phyloP scores from a whole-genome alignment of 2,888 invertebrate genomes.

The Syrphus vitripennis region DNA sequence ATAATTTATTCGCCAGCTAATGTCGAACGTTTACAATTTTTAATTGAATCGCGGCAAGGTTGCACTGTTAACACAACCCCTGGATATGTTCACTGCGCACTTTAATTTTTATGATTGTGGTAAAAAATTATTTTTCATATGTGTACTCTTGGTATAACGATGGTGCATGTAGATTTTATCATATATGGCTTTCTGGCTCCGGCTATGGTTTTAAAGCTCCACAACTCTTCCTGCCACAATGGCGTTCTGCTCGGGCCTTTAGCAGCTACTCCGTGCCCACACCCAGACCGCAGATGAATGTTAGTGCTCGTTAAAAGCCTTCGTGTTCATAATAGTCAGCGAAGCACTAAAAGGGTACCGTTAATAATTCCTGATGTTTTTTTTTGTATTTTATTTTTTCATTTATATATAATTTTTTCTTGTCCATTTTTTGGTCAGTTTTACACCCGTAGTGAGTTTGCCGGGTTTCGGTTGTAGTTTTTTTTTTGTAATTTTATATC shows the following conservation, averaged over 20 bases:
- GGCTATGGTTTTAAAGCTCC: slow-evolving; percentile 37
- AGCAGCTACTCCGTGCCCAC: background rate
- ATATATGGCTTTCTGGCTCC: slow-evolving; percentile 13
- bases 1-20: slow-evolving; percentile 52
- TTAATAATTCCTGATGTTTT: slow-evolving; percentile 45
- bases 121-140: slow-evolving; percentile 37
- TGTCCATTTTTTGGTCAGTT: slow-evolving; percentile 46
- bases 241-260: background rate
- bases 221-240: slow-evolving; percentile 11
- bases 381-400: slow-evolving; percentile 3
- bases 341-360: slow-evolving; percentile 58
- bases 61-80: slow-evolving; percentile 48
- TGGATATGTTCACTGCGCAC: slow-evolving; percentile 54
- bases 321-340: slow-evolving; percentile 58
- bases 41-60: slow-evolving; percentile 55
- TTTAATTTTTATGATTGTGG: slow-evolving; percentile 64
- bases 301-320: slow-evolving; percentile 62
- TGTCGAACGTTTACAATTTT: slow-evolving; percentile 55
- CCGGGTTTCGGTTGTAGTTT: background rate
- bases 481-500: background rate
- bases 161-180: slow-evolving; percentile 40
- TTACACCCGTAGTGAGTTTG: slow-evolving; percentile 37
- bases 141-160: slow-evolving; percentile 11
- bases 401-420: slow-evolving; percentile 9
- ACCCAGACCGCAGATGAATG: slow-evolving; percentile 48